Evolutionary conservation across 2,888 invertebrate genomes (phyloP).

Genomic region (Carcina quercana): DNA sequence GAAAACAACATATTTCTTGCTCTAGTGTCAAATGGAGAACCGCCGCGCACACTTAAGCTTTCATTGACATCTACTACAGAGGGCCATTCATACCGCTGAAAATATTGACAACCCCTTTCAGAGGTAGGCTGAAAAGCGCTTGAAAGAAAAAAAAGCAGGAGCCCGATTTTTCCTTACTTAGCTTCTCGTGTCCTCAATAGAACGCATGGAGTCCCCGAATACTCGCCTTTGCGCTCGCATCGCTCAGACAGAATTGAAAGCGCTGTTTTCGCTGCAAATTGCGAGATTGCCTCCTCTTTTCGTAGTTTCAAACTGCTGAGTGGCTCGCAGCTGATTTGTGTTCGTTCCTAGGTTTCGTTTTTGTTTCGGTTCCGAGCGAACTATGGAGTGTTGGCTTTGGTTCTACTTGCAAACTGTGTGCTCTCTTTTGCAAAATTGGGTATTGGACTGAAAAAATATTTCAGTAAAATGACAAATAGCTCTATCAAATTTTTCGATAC

Average conservation of each 20-base stretch:
- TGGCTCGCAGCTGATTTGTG: constrained; percentile 8
- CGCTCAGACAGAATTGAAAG: background rate
- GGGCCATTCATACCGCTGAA: constrained; percentile 63
- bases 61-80: constrained; percentile 57
- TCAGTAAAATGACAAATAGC: too few species aligned
- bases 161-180: constrained; percentile 62
- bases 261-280: constrained; percentile 45
- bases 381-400: too few species aligned
- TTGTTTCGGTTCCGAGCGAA: too few species aligned
- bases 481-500: too few species aligned
- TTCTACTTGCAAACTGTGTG: too few species aligned
- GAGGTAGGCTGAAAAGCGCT: constrained; percentile 52
- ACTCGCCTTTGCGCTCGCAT: constrained; percentile 43
- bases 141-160: constrained; percentile 53
- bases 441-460: too few species aligned
- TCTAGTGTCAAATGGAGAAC: constrained; percentile 46
- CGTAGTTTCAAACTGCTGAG: constrained; percentile 7
- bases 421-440: too few species aligned
- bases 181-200: constrained; percentile 37
- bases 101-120: constrained; percentile 70
- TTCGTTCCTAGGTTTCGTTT: too few species aligned
- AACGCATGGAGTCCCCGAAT: constrained; percentile 50
- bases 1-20: too few species aligned
- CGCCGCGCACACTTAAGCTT: constrained; percentile 42
- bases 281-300: constrained; percentile 27